Evolutionary conservation across 92 coral and sea anemone species (phyloP), one percentile per base, ranked within the genome.

Genomic region (Plumapathes pennacea): DNA sequence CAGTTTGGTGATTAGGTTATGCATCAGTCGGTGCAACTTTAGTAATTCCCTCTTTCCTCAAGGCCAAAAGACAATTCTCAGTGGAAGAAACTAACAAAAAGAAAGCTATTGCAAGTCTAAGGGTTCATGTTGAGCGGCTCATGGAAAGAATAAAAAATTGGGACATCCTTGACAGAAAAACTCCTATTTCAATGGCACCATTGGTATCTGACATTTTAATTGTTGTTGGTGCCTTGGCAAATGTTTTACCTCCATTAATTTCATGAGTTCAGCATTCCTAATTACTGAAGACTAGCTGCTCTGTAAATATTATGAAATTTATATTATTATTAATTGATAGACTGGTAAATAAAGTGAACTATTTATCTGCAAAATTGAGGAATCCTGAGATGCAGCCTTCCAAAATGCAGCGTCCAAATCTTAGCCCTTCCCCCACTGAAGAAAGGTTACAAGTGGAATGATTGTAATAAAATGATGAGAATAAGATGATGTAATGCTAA

Each of bases 121-220:
- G 51, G n/a, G 37, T 67, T 25, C 74, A 67, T 33, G 74, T 67
- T 2, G 67, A 67, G 21, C n/a, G 74, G 25, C 24, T 54, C 14
- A 67, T 67, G 54, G 74, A 67, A 38, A 56, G 74, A 38, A 37
- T 67, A 3, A 21, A 67, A 40, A 67, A 54, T 53, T 67, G 74
- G 68, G 65, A 67, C 25, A 67, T 66, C 20, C 41, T 66, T 2
- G 74, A 66, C 50, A 23, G 28, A 1, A 66, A 56, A 37, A 38
- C 53, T 7, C 74, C 67, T 6, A 53, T 66, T 37, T 32, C 51
- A 33, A 3, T 66, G 25, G 63, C 63, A 4, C 67, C 74, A 0
- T 0, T 15, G 15, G 74, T 64, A 18, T 65, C 67, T 13, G 73
- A 65, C 26, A 54, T 65, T 0, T 9, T 65, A 15, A 36, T 65